Evolutionary conservation across 2,797 vertebrate species (phyloP).

Genomic region (Peromyscus aztecus): DNA sequence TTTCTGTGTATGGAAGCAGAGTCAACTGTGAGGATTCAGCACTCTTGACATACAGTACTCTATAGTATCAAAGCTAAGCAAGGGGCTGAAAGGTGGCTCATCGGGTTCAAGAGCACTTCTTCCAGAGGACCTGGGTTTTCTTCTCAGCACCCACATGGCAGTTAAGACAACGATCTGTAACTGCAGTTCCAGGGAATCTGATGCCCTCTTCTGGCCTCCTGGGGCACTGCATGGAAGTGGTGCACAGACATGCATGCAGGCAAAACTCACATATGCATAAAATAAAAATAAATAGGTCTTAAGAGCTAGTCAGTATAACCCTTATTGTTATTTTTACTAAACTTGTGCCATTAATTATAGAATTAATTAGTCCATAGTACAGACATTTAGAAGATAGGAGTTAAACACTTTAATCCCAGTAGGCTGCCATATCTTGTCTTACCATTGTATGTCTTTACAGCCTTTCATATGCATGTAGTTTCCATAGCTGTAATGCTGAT

Average conservation of each 20-base stretch:
- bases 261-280: not conserved
- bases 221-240: not conserved
- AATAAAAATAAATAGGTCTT: not conserved
- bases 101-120: not conserved
- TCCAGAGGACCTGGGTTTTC: not conserved
- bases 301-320: constrained; percentile 6
- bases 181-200: not conserved
- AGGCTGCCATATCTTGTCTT: not conserved
- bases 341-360: constrained; percentile 26
- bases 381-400: not conserved
- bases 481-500: not conserved
- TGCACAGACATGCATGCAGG: not conserved
- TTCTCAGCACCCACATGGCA: not conserved
- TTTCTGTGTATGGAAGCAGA: not conserved
- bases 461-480: not conserved
- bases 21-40: constrained; percentile 30
- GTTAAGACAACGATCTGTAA: not conserved
- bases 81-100: not conserved
- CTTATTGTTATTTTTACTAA: constrained; percentile 57
- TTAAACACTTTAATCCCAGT: not conserved
- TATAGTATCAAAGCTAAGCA: not conserved
- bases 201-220: not conserved
- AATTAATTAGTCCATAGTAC: not conserved
- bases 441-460: constrained; percentile 28
- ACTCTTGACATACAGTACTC: not conserved